phyloP scores from a whole-genome alignment of 2,797 vertebrate species.

The Hemibagrus guttatus region DNA sequence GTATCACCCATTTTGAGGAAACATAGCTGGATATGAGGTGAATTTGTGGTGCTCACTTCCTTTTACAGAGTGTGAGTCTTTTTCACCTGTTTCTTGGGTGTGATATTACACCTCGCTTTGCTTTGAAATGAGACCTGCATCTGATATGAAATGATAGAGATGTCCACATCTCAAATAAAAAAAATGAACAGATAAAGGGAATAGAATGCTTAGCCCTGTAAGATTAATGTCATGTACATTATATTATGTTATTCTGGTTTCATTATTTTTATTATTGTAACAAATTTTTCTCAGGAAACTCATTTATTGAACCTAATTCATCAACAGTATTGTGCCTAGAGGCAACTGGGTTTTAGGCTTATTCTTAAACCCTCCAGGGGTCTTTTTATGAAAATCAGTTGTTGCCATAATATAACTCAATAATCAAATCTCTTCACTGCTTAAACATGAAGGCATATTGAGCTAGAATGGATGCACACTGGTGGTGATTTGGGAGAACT shows the following conservation, averaged over 20 bases:
- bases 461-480: slow-evolving; percentile 17
- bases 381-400: not conserved
- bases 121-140: not conserved
- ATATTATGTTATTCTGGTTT: not conserved
- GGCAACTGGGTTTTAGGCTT: not conserved
- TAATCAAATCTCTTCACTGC: slow-evolving; percentile 34
- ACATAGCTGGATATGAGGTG: not conserved
- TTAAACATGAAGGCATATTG: slow-evolving; percentile 40
- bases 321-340: not conserved
- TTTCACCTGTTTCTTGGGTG: slow-evolving; percentile 6
- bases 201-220: not conserved
- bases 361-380: slow-evolving; percentile 17
- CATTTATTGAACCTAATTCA: not conserved
- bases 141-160: slow-evolving; percentile 18
- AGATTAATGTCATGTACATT: not conserved
- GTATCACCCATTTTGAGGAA: not conserved
- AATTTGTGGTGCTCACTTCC: slow-evolving; percentile 14
- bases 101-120: slow-evolving; percentile 2
- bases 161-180: too few species aligned
- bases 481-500: slow-evolving; percentile 11
- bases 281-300: not conserved
- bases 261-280: not conserved
- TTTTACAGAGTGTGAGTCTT: not conserved
- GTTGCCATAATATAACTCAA: slow-evolving; percentile 9
- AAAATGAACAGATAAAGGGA: not conserved